These are phyloP conservation scores for Pelochelys cantorii DNA, from an alignment of 2,797 vertebrate species.

Conservation along the genomic window DNA sequence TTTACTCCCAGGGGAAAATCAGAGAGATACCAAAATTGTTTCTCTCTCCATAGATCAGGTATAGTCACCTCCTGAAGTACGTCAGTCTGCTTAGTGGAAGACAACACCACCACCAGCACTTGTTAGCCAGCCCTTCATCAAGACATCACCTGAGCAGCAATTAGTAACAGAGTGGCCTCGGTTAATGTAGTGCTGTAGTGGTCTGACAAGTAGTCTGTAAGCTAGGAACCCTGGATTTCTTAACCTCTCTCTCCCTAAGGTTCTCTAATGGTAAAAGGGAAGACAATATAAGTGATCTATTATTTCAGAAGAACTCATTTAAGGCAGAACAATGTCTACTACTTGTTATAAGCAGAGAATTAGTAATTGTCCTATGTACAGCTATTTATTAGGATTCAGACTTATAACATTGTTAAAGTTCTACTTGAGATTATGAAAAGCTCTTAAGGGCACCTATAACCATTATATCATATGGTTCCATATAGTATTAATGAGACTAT, in stretches of 20 bases:
- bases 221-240: neutral
- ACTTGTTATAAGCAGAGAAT: neutral
- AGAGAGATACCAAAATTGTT: neutral
- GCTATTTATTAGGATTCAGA: neutral
- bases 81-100: neutral
- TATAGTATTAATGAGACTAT: neutral
- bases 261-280: neutral
- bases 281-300: neutral
- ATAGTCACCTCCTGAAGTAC: neutral
- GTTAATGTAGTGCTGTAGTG: neutral
- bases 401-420: neutral
- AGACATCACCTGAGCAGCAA: neutral
- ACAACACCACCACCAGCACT: neutral
- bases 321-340: neutral
- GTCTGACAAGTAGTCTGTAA: neutral
- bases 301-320: neutral
- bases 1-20: neutral
- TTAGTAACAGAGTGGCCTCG: neutral
- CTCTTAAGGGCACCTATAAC: neutral
- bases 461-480: neutral
- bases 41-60: neutral
- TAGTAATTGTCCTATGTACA: neutral
- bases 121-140: neutral
- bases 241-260: neutral
- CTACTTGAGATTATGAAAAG: neutral